Evolutionary conservation across 2,888 invertebrate genomes (phyloP).

Genomic region (Ornithoptera alexandrae): DNA sequence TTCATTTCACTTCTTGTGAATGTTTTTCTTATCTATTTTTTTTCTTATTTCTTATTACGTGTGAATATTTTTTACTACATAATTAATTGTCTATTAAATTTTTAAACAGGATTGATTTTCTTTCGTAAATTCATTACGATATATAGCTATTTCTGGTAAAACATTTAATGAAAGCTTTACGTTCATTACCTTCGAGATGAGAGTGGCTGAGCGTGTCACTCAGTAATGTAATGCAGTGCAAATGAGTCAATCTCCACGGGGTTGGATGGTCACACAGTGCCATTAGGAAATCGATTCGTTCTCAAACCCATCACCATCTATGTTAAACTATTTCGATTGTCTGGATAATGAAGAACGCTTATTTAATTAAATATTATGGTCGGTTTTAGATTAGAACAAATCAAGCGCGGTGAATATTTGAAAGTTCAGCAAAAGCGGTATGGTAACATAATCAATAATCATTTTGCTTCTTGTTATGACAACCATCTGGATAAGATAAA

Average conservation of each 20-base stretch:
- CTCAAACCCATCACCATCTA: constrained; percentile 45
- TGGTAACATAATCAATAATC: too few species aligned
- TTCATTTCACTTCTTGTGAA: too few species aligned
- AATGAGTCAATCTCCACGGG: constrained; percentile 79
- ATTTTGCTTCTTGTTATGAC: too few species aligned
- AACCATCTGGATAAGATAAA: too few species aligned
- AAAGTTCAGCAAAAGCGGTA: too few species aligned
- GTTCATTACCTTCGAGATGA: constrained; percentile 73
- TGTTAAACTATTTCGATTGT: constrained; percentile 47
- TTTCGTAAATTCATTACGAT: constrained; percentile 32
- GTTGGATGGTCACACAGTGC: constrained; percentile 61
- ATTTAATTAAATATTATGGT: constrained; percentile 46
- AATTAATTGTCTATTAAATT: too few species aligned
- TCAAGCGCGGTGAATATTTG: too few species aligned
- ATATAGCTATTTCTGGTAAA: constrained; percentile 27
- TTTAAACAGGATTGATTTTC: too few species aligned
- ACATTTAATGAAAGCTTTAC: constrained; percentile 45
- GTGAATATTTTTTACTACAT: too few species aligned
- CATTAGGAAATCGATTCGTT: constrained; percentile 77
- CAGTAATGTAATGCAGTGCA: constrained; percentile 79
- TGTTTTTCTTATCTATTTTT: too few species aligned
- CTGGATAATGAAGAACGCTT: constrained; percentile 44
- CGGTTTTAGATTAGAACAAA: constrained; percentile 33
- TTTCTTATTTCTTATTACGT: too few species aligned
- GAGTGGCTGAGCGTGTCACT: constrained; percentile 76